Base-by-base conservation (phyloP, 2,113 vertebrate genomes). In the Delphinapterus leucas region DNA sequence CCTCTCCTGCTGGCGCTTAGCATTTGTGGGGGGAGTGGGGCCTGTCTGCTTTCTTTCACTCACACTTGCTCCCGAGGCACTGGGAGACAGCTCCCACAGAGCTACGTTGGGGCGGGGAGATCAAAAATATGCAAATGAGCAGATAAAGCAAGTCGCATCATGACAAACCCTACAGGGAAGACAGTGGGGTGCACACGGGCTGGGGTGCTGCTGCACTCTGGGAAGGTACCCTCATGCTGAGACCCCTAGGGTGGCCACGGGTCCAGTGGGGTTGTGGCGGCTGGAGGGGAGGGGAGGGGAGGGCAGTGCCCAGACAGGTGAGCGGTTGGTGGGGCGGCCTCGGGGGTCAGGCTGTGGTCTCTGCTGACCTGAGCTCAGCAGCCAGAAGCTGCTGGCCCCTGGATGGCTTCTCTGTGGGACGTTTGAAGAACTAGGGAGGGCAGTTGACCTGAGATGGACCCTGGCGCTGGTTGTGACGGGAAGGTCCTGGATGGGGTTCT, bases 401-500 rank as follows among this genome's bases (percentile, higher is more conserved):
- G 9, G 21, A 41, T 25, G 26, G 31, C 26, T 77, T 70, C 61
- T 92, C 88, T 90, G 63, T 74, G 41, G 49, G 26, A 58, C n/a
- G 23, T 79, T 93, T 92, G 70, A 74, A 90, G 77, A 88, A 74
- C 33, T 41, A 71, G 67, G 70, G 65, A 70, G 83, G 60, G 5
- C 82, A 76, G 3, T 18, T 70, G 76, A 33, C 63, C 55, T 23
- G 49, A 74, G 63, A 26, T 18, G 17, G 79, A 38, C 33, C 13
- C 20, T 95, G 33, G 82, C 5, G 26, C 36, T 80, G 14, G 36
- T 36, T 71, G 28, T 49, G 26, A 28, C 33, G 11, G 85, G 55
- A 67, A 71, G 36, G 60, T 80, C 80, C 82, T 55, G 44, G 12
- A 47, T 14, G 26, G 13, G 89, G 65, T 1, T 5, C 36, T 3